Conservation (phyloP, 1,140 invertebrate genomes). For the Atta colombica region DNA sequence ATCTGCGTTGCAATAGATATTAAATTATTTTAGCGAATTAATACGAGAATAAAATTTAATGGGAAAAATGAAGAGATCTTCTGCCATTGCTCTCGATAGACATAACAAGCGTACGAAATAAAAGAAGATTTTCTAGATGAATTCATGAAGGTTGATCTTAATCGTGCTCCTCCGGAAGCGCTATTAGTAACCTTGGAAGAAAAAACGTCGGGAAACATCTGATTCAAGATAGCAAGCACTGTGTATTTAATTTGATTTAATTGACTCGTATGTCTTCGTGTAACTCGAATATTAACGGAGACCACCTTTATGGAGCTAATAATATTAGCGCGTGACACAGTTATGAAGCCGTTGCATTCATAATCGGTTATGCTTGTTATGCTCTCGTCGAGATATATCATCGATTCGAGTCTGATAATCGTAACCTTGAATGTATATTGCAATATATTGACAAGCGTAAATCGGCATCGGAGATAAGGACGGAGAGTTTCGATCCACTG, state of each 20-base stretch:
- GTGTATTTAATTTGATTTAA: slow-evolving; percentile 80
- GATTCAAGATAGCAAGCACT: slow-evolving; percentile 19
- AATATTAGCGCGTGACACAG: slow-evolving; percentile 46
- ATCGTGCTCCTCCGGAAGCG: not conserved
- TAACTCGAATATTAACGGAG: slow-evolving; percentile 55
- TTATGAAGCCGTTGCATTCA: slow-evolving; percentile 63
- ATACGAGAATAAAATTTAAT: too few relatives aligned
- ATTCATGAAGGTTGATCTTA: not conserved
- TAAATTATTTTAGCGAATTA: too few relatives aligned
- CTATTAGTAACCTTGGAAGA: slow-evolving; percentile 73
- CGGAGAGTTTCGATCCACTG: slow-evolving; percentile 23
- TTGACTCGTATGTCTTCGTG: slow-evolving; percentile 58
- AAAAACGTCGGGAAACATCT: slow-evolving; percentile 64
- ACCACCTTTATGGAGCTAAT: slow-evolving; percentile 70
- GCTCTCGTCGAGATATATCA: slow-evolving; percentile 57
- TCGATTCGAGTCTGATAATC: slow-evolving; percentile 65
- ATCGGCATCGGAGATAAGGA: slow-evolving; percentile 62
- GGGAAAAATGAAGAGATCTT: too few relatives aligned
- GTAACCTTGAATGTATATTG: slow-evolving; percentile 71
- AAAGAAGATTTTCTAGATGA: too few relatives aligned
- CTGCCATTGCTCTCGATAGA: too few relatives aligned
- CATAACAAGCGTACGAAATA: too few relatives aligned
- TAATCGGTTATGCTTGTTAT: slow-evolving; percentile 71
- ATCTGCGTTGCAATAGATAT: too few relatives aligned
- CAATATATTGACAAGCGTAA: slow-evolving; percentile 57